Evolutionary conservation across 2,797 vertebrate genomes (phyloP).

Genomic region (Pangasius djambal): DNA sequence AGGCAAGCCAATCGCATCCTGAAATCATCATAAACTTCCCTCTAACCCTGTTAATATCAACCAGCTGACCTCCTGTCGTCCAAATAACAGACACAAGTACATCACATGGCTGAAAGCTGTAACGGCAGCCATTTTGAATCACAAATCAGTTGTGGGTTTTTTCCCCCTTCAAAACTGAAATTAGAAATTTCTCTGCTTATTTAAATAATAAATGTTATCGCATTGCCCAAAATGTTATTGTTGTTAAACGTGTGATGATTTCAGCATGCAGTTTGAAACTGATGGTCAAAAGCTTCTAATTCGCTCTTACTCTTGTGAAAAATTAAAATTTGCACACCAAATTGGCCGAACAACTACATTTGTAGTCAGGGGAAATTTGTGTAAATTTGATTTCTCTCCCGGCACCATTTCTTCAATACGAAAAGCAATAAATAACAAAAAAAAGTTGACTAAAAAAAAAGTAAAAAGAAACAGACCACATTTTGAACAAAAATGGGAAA

Average conservation of each 20-base stretch:
- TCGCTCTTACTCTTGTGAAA: background rate
- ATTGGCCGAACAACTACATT: background rate
- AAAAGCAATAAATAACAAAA: constrained; percentile 24
- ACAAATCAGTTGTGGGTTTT: background rate
- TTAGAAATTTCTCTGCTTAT: background rate
- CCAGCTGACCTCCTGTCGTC: background rate
- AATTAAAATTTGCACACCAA: background rate
- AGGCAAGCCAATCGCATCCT: background rate
- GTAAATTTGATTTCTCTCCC: constrained; percentile 4
- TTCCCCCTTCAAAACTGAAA: background rate
- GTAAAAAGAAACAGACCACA: background rate
- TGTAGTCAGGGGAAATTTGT: background rate
- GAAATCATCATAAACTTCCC: background rate
- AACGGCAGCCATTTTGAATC: background rate
- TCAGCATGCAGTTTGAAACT: background rate
- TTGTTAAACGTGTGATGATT: background rate
- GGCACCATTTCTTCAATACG: background rate
- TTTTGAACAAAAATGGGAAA: constrained; percentile 4
- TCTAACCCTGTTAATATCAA: background rate
- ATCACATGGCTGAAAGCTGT: background rate
- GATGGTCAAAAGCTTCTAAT: background rate
- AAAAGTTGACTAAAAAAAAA: background rate
- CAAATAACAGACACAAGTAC: background rate
- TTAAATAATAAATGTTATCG: background rate
- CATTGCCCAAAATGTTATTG: background rate